Evolutionary conservation across 2,797 vertebrate species (phyloP), one percentile per base, ranked within the genome.

Genomic region (Oreonectes daqikongensis): DNA sequence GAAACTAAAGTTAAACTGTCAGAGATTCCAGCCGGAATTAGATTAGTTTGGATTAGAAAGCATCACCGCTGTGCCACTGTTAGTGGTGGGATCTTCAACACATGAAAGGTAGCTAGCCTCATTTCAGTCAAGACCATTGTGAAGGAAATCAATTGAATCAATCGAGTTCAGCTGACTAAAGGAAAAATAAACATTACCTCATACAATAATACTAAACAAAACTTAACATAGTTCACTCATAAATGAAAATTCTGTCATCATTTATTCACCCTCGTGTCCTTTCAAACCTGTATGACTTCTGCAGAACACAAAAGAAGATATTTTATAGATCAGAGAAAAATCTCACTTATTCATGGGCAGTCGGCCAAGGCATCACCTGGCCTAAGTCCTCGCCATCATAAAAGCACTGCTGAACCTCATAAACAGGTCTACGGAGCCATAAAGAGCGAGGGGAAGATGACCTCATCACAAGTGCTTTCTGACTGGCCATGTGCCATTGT

Each of bases 1-100:
- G 35, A 42, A 66, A 87, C n/a, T 73, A 86, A 88, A 63, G 35
- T 48, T 15, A 52, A 67, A 84, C 84, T 81, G 85, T 85, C 83
- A 85, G 84, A 86, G 78, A 86, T 89, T 90, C 87, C 87, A 82
- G 57, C 5, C 24, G 67, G 86, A 89, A 90, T 88, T 84, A 83
- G 87, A 88, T 89, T 88, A 88, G 81, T 72, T 81, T 83, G 69
- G 70, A 85, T 80, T 81, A 85, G 75, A 61, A 87, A 86, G 32
- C 11, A 82, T 70, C 79, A 81, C 53, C 12, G 46, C n/a, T 40
- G 35, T 67, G 63, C 12, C 18, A 48, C 26, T 72, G 52, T 60
- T 88, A 84, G 86, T 87, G 82, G 46, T 82, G 78, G 28, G 82
- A 81, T 78, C 79, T 63, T 60, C 75, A 42, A 18, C 38, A 24